Percentiles rank a stretch among this genome's conserved stretches.
Conservation (phyloP, 2,888 invertebrate genomes). For the Agriopis leucophaearia region DNA sequence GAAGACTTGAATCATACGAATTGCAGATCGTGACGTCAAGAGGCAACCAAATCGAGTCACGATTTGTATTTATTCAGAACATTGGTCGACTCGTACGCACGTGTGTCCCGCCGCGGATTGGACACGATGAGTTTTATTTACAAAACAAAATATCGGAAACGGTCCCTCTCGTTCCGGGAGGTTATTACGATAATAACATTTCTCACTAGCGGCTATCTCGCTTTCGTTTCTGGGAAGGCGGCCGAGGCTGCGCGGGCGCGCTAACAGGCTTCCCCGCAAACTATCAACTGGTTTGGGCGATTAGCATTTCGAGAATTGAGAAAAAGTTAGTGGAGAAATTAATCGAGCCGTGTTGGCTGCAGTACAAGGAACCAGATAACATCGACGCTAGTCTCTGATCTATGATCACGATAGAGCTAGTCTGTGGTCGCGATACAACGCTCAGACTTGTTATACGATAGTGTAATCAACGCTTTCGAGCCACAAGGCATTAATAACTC, state of each 20-base stretch:
- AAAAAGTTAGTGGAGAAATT: slow-evolving; percentile 61
- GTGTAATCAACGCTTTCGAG: slow-evolving; percentile 24
- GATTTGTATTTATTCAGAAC: slow-evolving; percentile 10
- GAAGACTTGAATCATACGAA: not conserved
- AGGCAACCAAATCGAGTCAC: slow-evolving; percentile 15
- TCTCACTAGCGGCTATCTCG: slow-evolving; percentile 80
- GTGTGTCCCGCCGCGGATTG: slow-evolving; percentile 4
- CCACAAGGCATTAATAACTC: not conserved
- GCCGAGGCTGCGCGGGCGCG: slow-evolving; percentile 54
- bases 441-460: slow-evolving; percentile 20
- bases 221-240: slow-evolving; percentile 82
- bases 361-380: slow-evolving; percentile 34
- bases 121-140: slow-evolving; percentile 56
- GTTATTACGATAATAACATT: slow-evolving; percentile 83
- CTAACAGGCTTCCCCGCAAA: slow-evolving; percentile 74
- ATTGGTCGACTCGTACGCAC: not conserved
- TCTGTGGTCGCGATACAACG: slow-evolving; percentile 19
- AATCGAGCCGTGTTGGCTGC: slow-evolving; percentile 28
- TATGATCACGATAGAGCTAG: slow-evolving; percentile 24
- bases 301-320: slow-evolving; percentile 81
- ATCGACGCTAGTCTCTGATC: slow-evolving; percentile 28
- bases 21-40: slow-evolving; percentile 15
- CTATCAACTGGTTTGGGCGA: slow-evolving; percentile 78
- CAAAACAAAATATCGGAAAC: slow-evolving; percentile 70
- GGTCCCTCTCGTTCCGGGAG: slow-evolving; percentile 74